Evolutionary conservation across 2,888 invertebrate species (phyloP), one percentile per base, ranked within the genome.

Genomic region (Tetranychus truncatus): DNA sequence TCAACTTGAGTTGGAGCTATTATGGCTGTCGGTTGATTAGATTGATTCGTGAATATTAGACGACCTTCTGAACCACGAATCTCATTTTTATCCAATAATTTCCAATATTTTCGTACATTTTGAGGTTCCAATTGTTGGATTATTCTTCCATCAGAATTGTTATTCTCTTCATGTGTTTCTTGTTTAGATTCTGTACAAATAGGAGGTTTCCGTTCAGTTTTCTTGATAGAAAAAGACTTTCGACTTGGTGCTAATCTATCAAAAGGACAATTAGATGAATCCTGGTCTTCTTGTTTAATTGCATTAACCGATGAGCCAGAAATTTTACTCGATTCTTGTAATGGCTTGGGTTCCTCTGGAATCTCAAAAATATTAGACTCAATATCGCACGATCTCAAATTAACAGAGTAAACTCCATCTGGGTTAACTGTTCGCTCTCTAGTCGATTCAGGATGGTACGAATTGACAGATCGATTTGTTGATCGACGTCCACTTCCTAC

Each of bases 401-500:
- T 55, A 15, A 15, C 9, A 15, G 55, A 55, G 55, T 55, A 55
- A 15, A 55, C 11, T 55, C 55, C 55, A 55, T 55, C 55, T 55
- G 55, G 1, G 15, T 55, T 55, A 15, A 15, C 2, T 15, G 15
- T 55, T 15, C 55, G 55, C 15, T 55, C 55, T 3, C 55, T 55
- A 9, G 55, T 15, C 9, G 55, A 55, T 55, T 55, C 55, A 15
- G 55, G 55, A 15, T 55, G 55, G 6, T 55, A 55, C 6, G 55
- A 55, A 55, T 55, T 55, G 2, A 55, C 55, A 7, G 55, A 15
- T 7, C 55, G 55, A 55, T 24, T 20, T 46, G 24, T 18, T 44
- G 72, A 34, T 46, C 72, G 11, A 1, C 72, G 72, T 6, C 72
- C 72, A 44, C 45, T 45, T 2, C 72, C 72, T 5, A 72, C 72